Evolutionary conservation across 23 tunicate genomes (phyloP), one percentile per base, ranked within the genome.

Genomic region (Ascidia mentula): DNA sequence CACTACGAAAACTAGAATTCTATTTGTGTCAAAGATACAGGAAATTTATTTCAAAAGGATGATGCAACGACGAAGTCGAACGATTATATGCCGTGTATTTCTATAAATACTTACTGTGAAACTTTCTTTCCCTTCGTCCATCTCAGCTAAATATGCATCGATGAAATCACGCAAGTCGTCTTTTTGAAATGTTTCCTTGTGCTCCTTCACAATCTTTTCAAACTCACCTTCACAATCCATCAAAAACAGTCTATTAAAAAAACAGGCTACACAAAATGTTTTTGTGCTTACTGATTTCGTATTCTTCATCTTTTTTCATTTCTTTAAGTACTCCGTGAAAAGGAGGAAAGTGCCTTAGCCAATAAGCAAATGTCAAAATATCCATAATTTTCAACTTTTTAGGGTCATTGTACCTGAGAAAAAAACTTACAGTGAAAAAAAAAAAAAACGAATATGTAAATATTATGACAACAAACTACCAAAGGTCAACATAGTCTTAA

Each of bases 391-490:
- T 32, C 22, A 20, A 36, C 74, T 9, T 42, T 35, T 45, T 40
- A 34, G 81, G 81, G 34, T 85, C 89, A 33, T 75, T 70, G 42
- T 78, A 79, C 28, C 89, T 85, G n/a, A n/a, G n/a, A n/a, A n/a
- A n/a, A n/a, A n/a, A n/a, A n/a, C n/a, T n/a, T n/a, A n/a, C n/a
- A n/a, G n/a, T n/a, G n/a, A n/a, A n/a, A n/a, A n/a, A n/a, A n/a
- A n/a, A n/a, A n/a, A n/a, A n/a, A n/a, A n/a, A n/a, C n/a, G n/a
- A n/a, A n/a, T n/a, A n/a, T n/a, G n/a, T n/a, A n/a, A n/a, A n/a
- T n/a, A n/a, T n/a, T n/a, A n/a, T n/a, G n/a, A n/a, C n/a, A n/a
- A n/a, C n/a, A n/a, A n/a, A n/a, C n/a, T n/a, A n/a, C n/a, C n/a
- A n/a, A n/a, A n/a, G n/a, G n/a, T n/a, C n/a, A n/a, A n/a, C n/a